A percentile compares a stretch with the other conserved stretches of the same genome.
phyloP scores from a whole-genome alignment of 2,113 vertebrate genomes.

The Strix uralensis region DNA sequence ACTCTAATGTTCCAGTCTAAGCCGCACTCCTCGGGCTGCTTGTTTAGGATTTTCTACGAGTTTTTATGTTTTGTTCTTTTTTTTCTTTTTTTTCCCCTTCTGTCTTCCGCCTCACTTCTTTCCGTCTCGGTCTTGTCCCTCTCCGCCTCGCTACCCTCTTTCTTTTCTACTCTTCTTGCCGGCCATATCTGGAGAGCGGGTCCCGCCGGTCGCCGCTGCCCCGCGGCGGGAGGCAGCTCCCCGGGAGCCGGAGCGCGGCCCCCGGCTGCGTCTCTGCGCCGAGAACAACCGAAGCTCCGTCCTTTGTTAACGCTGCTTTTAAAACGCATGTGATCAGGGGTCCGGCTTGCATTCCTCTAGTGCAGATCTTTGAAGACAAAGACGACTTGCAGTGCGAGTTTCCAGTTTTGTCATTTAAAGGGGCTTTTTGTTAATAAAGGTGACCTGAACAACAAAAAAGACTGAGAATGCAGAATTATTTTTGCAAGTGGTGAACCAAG shows the following conservation, averaged over 20 bases:
- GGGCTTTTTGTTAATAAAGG: not conserved
- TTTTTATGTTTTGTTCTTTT: not conserved
- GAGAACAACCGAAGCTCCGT: not conserved
- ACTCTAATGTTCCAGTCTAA: not conserved
- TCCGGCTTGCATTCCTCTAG: not conserved
- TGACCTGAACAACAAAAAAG: not conserved
- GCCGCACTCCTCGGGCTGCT: not conserved
- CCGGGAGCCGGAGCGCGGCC: not conserved
- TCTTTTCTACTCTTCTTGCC: rapidly evolving
- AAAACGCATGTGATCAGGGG: not conserved
- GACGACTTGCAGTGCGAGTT: not conserved
- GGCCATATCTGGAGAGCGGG: not conserved
- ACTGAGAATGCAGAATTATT: not conserved
- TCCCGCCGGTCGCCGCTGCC: not conserved
- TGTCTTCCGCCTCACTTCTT: too few species aligned
- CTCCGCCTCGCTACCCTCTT: too few species aligned
- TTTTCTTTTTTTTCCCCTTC: too few species aligned
- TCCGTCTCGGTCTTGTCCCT: not conserved
- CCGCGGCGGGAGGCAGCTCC: not conserved
- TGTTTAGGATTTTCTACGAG: not conserved
- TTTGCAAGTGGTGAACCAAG: not conserved
- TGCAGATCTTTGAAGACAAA: not conserved
- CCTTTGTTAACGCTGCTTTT: not conserved
- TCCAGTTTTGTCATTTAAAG: not conserved
- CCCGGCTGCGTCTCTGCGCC: not conserved